Evolutionary conservation across 2,888 invertebrate species (phyloP).

Genomic region (Syrista parreyssii): DNA sequence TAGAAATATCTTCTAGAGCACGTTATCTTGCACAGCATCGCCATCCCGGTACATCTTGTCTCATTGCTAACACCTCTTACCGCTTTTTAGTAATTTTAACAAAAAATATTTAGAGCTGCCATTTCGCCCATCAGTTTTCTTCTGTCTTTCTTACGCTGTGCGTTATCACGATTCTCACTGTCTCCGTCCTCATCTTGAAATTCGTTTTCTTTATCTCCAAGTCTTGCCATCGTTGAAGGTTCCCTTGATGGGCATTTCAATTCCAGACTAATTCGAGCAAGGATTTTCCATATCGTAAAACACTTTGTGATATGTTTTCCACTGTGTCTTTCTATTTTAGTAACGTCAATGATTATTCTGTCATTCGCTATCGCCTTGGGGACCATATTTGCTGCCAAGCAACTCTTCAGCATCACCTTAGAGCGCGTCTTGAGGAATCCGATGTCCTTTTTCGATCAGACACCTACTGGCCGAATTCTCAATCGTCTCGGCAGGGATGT

Average conservation of each 20-base stretch:
- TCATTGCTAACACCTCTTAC: background rate
- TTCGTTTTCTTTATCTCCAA: background rate
- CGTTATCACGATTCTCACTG: background rate
- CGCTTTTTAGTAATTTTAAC: background rate
- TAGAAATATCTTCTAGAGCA: background rate
- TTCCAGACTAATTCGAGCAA: background rate
- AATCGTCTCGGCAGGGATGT: slow-evolving; percentile 78
- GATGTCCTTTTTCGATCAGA: slow-evolving; percentile 78
- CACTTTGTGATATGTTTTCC: background rate
- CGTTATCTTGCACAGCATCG: background rate
- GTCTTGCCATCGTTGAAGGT: background rate
- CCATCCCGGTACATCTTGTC: background rate
- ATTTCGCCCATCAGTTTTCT: background rate
- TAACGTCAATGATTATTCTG: slow-evolving; percentile 69
- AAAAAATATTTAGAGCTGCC: background rate
- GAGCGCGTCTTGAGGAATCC: slow-evolving; percentile 72
- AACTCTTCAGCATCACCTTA: slow-evolving; percentile 72
- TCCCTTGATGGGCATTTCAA: background rate
- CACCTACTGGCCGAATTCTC: slow-evolving; percentile 76
- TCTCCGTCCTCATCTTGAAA: background rate
- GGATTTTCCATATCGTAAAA: background rate
- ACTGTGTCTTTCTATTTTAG: slow-evolving; percentile 46
- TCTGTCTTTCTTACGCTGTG: background rate
- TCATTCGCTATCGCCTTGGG: slow-evolving; percentile 71
- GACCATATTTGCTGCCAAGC: slow-evolving; percentile 71